These are phyloP conservation scores for Hipparchia sbordonii DNA, from an alignment of 2,888 invertebrate genomes.

Conservation along the genomic window DNA sequence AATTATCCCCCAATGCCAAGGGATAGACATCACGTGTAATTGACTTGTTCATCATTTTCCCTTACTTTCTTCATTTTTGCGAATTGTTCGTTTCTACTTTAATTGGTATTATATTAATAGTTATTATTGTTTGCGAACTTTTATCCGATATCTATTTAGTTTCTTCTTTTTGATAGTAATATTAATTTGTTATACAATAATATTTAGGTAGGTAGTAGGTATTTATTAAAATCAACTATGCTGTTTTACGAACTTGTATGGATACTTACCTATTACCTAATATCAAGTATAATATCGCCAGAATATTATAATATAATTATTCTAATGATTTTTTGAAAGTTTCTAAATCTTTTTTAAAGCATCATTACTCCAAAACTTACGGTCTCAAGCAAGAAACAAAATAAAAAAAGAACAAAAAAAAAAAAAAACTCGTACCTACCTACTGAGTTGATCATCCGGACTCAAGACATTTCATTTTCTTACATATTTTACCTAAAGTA, in stretches of 20 bases:
- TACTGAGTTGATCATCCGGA: too few relatives aligned
- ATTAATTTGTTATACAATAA: background rate
- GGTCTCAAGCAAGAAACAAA: too few relatives aligned
- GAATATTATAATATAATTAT: too few relatives aligned
- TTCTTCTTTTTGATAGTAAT: background rate
- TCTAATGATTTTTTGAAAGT: too few relatives aligned
- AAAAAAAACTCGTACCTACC: too few relatives aligned
- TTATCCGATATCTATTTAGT: background rate
- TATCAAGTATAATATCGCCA: too few relatives aligned
- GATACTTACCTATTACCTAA: background rate
- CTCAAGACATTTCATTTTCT: too few relatives aligned
- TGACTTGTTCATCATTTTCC: slow-evolving; percentile 59
- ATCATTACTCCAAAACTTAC: too few relatives aligned
- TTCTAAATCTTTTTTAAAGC: too few relatives aligned
- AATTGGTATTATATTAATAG: slow-evolving; percentile 19
- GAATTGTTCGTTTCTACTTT: slow-evolving; percentile 21
- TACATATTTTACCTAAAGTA: background rate
- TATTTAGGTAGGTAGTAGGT: background rate
- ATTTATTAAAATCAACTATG: background rate
- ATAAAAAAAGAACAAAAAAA: too few relatives aligned
- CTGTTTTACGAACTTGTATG: background rate
- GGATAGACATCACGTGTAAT: slow-evolving; percentile 57
- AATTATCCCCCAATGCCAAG: slow-evolving; percentile 56
- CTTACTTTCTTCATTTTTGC: slow-evolving; percentile 33
- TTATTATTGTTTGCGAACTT: slow-evolving; percentile 8